Conservation (phyloP, 2,797 vertebrate species). For the Myioborus melanocephalus region DNA sequence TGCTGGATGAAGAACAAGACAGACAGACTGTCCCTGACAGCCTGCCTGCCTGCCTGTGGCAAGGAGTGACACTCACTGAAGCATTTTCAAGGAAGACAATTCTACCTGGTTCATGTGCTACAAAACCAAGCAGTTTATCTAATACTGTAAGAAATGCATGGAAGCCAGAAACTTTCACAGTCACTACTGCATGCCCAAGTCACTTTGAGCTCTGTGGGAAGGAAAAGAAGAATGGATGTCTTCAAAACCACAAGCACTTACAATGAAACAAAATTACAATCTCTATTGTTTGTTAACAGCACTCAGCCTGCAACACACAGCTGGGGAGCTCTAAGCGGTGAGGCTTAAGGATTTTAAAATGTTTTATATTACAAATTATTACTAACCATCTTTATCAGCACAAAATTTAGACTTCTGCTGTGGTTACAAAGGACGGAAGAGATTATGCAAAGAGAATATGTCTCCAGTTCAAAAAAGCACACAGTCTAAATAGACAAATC, state of each 20-base stretch:
- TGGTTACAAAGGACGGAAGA: not conserved
- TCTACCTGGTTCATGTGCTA: not conserved
- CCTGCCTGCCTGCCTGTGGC: not conserved
- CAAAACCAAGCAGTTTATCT: not conserved
- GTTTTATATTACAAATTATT: not conserved
- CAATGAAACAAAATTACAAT: not conserved
- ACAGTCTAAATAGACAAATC: not conserved
- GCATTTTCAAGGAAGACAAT: not conserved
- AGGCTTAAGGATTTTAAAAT: not conserved
- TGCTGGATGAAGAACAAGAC: not conserved
- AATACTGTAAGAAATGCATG: not conserved
- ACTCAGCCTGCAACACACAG: not conserved
- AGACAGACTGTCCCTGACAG: not conserved
- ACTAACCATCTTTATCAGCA: not conserved
- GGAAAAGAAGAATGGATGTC: not conserved
- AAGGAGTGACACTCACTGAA: not conserved
- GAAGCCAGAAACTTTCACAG: not conserved
- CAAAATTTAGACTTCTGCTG: not conserved
- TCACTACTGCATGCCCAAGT: not conserved
- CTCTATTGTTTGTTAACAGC: not conserved
- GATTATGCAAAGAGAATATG: not conserved
- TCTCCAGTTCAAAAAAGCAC: not conserved
- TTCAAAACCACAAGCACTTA: conserved; percentile 25
- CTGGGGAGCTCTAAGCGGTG: not conserved
- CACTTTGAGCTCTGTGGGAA: not conserved